Base-by-base conservation (phyloP, 2,797 vertebrate species). In the Nothura maculosa region DNA sequence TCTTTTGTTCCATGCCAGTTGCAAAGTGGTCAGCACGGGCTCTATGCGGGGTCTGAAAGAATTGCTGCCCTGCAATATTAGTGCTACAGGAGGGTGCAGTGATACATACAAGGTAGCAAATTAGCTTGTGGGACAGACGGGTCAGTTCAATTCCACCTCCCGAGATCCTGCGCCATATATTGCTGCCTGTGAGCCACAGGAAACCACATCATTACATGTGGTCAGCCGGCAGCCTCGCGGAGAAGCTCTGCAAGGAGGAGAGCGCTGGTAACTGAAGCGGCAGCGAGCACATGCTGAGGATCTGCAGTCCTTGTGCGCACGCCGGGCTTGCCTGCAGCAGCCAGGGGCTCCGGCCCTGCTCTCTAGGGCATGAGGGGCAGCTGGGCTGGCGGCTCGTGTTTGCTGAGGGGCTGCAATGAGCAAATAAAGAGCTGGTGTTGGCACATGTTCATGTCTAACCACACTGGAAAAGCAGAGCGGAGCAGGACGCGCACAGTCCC, bases 31-130 rank as follows among this genome's bases (percentile, higher is more conserved):
- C 95, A 85, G 94, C 62, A 63, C 78, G 89, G 85, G 91, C 94
- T 94, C 84, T 94, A 87, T 57, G 83, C 95, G 32, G 77, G 85
- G 77, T 66, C 58, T 68, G 81, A 73, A 89, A 96, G 96, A 97
- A 96, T 97, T 97, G 97, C 70, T 87, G 92, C 92, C 95, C 57
- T 84, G 54, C 95, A 94, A 95, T 91, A 90, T 91, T 87, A 93
- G 48, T 90, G 90, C 34, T 40, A 60, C 38, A 10, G 38, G 55
- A 78, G 92, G 58, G 40, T 14, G 7, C 58, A 61, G 36, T 5
- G 4, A 72, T 43, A 62, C 2, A 48, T 4, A 47, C 14, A 64
- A 87, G 12, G 11, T 54, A 61, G 54, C 42, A 91, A 68, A 86
- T 42, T 67, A 87, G 30, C 68, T 90, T 68, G 79, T 72, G 54